These are phyloP conservation scores for Drosophila subsilvestris DNA, from an alignment of 2,888 invertebrate species.

Conservation along the genomic window DNA sequence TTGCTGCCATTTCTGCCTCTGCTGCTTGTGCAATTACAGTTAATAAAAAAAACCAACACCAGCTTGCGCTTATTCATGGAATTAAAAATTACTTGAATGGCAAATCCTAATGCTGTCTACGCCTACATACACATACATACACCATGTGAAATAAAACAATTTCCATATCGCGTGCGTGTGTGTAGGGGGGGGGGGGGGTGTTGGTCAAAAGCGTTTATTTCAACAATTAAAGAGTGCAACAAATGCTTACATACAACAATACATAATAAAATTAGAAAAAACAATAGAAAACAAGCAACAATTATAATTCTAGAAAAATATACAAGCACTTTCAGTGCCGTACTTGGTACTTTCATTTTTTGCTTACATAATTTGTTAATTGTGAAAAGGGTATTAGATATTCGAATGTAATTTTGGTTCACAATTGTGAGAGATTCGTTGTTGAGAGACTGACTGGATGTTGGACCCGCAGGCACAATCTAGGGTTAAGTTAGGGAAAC, in stretches of 20 bases:
- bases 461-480: slow-evolving; percentile 10
- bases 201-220: slow-evolving; percentile 41
- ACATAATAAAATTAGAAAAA: not conserved
- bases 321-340: slow-evolving; percentile 27
- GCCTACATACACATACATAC: no score
- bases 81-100: not conserved
- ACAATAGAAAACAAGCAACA: slow-evolving; percentile 30
- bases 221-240: slow-evolving; percentile 39
- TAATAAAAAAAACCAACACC: not conserved
- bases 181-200: slow-evolving; percentile 30
- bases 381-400: slow-evolving; percentile 15
- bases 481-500: slow-evolving; percentile 5
- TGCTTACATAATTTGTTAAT: not conserved
- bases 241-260: slow-evolving; percentile 37
- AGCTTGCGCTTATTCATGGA: not conserved
- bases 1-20: no score
- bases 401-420: slow-evolving; percentile 28
- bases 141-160: slow-evolving; percentile 13
- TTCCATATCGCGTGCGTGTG: slow-evolving; percentile 3
- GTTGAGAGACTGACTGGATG: slow-evolving; percentile 1
- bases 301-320: slow-evolving; percentile 38
- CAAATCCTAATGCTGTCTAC: not conserved
- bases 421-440: slow-evolving; percentile 14
- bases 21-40: not conserved
- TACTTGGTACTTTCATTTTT: slow-evolving; percentile 4